Base-by-base conservation (phyloP, 2,888 invertebrate species). In the Pristionchus exspectatus region DNA sequence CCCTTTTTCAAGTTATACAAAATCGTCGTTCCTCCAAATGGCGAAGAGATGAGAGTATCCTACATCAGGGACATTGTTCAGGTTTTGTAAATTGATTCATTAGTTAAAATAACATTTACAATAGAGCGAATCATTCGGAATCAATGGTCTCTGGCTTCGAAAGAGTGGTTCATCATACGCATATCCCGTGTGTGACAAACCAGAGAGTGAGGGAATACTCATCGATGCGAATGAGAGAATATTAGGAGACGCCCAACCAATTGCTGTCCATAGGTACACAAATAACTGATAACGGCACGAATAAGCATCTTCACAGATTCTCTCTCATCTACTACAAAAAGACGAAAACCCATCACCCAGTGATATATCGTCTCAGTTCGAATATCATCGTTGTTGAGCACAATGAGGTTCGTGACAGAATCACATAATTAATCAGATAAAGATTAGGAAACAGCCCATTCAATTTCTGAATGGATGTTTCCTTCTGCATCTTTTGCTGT, bases 321-420 rank as follows among this genome's bases (percentile, higher is more conserved):
- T 74, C 44, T 38, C 38, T 74, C 21, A 74, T 74, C 74, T 74
- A 74, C 74, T 74, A 74, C 74, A 74, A 74, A 38, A 74, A 74
- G 74, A 44, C 38, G 7, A 74, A 74, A 74, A 21, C 33, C 1
- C 18, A n/a, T 74, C 74, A 74, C 7, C 38, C 74, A 0, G 21
- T 14, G 5, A 74, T 38, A 0, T 10, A 38, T 24, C 30, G 74
- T 21, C 16, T 74, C 21, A 74, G 38, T 38, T 38, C 74, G 10
- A 74, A 74, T 38, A 38, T 74, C 5, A 74, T 74, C 5, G 24
- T 74, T 16, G 30, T 74, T 1, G 74, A 74, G 24, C 74, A 74
- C 24, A 74, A 74, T 74, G 74, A 74, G 74, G 74, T 74, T 38
- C 16, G 38, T 74, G 16, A 3, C 21, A n/a, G 27, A 33, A 21